A percentile compares a stretch with the other conserved stretches of the same genome.
Conservation (phyloP, 2,888 invertebrate species). For the Drosophila paucipuncta region DNA sequence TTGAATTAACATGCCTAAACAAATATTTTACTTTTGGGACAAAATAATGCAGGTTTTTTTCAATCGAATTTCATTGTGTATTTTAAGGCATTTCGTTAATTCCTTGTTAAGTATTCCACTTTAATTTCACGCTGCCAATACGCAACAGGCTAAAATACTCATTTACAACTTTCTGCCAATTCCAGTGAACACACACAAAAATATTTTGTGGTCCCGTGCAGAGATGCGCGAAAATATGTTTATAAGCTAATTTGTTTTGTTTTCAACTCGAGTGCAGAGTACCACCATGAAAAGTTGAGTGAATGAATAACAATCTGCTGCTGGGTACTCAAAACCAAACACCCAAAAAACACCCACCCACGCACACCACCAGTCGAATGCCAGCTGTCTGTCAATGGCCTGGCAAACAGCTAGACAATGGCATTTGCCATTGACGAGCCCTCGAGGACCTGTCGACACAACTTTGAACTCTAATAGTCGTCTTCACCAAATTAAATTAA, state of each 20-base stretch:
- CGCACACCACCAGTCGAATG: constrained; percentile 4
- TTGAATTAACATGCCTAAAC: not conserved
- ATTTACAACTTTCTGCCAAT: constrained; percentile 5
- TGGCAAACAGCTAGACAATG: constrained; percentile 39
- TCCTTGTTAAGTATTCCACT: not conserved
- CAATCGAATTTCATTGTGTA: not conserved
- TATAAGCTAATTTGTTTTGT: constrained; percentile 57
- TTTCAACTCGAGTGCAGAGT: constrained; percentile 20
- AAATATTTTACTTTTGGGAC: not conserved
- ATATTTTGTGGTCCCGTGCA: constrained; percentile 39
- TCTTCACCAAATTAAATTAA: constrained; percentile 70
- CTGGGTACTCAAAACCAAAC: not conserved
- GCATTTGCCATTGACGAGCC: constrained; percentile 43
- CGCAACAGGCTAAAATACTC: constrained; percentile 11
- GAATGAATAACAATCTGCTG: constrained; percentile 46
- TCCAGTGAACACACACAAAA: not conserved
- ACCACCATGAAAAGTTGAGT: constrained; percentile 42
- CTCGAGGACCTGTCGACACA: constrained; percentile 52
- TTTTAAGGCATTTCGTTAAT: not conserved
- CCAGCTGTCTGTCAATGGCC: constrained; percentile 49
- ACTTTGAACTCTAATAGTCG: constrained; percentile 66
- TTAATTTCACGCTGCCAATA: not conserved
- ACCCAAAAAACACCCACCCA: not conserved
- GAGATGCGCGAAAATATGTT: constrained; percentile 58
- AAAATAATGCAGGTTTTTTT: not conserved